Conservation (phyloP, 2,888 invertebrate genomes). For the Tetrapedia diversipes region DNA sequence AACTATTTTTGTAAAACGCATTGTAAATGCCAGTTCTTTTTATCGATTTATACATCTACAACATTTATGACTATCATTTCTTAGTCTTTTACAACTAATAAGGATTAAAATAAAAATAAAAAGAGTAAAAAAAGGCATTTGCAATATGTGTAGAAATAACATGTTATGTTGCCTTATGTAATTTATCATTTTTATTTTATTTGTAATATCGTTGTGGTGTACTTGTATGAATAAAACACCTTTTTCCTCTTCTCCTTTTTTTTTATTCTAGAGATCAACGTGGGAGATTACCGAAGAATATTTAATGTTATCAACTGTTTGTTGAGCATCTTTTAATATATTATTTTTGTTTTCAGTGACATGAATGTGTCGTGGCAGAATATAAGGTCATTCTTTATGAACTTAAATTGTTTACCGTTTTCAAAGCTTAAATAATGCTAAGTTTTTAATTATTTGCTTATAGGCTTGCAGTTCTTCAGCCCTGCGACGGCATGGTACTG, state of each 20-base stretch:
- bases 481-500: constrained; percentile 95
- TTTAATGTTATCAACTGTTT: constrained; percentile 64
- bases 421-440: constrained; percentile 72
- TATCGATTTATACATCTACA: neutral
- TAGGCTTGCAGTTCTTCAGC: constrained; percentile 94
- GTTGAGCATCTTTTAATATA: constrained; percentile 67
- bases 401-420: constrained; percentile 75
- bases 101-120: neutral
- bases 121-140: constrained; percentile 31
- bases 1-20: constrained; percentile 62
- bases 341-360: constrained; percentile 80
- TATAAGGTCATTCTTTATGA: constrained; percentile 82
- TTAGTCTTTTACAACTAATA: neutral
- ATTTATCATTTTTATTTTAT: constrained; percentile 35
- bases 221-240: constrained; percentile 66
- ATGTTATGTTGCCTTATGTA: constrained; percentile 44
- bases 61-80: neutral
- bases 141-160: constrained; percentile 45
- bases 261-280: constrained; percentile 63
- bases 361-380: constrained; percentile 79
- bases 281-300: constrained; percentile 61
- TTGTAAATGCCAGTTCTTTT: constrained; percentile 32
- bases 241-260: constrained; percentile 33
- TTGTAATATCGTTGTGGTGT: constrained; percentile 39
- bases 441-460: constrained; percentile 74